Conservation (phyloP, 2,888 invertebrate species). For the Willowsia nigromaculata region DNA sequence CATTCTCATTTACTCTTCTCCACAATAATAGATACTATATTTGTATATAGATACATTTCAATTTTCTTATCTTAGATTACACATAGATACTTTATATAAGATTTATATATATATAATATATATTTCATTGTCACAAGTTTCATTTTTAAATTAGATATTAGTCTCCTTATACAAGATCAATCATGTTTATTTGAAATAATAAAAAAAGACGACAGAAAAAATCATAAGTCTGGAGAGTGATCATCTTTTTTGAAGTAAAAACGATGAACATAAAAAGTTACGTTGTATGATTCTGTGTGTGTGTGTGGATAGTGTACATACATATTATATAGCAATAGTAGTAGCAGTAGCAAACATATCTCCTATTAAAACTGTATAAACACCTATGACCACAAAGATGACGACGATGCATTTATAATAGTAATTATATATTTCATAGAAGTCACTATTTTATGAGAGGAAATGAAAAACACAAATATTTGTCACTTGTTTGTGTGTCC, state of each 20-base stretch:
- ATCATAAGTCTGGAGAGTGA: conserved; percentile 62
- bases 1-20: conserved; percentile 14
- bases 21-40: conserved; percentile 16
- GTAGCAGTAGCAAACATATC: not conserved
- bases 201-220: conserved; percentile 68
- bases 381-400: not conserved
- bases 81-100: conserved; percentile 17
- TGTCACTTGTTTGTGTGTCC: conserved; percentile 36
- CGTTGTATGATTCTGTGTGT: conserved; percentile 41
- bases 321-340: conserved; percentile 4
- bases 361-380: not conserved
- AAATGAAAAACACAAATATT: conserved; percentile 25
- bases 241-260: conserved; percentile 8
- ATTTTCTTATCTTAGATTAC: not conserved
- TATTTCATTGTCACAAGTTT: conserved; percentile 70
- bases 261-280: conserved; percentile 41
- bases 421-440: not conserved
- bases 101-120: conserved; percentile 41
- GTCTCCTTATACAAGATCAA: conserved; percentile 70
- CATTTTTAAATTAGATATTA: conserved; percentile 66
- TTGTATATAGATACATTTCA: conserved; percentile 18
- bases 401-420: not conserved
- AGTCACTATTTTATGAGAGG: not conserved
- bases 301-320: not conserved
- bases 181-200: conserved; percentile 52